These are phyloP conservation scores for Podarcis cretensis DNA, from an alignment of 2,113 vertebrate species.

Conservation along the genomic window DNA sequence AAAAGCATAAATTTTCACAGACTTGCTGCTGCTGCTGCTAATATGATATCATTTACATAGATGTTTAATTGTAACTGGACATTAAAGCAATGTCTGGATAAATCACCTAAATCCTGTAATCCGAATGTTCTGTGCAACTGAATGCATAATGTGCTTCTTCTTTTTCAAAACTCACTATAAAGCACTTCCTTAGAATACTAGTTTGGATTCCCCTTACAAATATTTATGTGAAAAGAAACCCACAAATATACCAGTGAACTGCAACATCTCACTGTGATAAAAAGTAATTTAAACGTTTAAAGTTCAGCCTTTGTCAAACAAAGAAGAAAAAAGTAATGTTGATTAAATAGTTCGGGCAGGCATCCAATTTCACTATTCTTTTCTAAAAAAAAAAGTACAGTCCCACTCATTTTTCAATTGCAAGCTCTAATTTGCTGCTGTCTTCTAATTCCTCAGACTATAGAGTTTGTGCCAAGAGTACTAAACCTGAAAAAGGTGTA, in stretches of 20 bases:
- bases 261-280: neutral
- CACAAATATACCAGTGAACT: neutral
- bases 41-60: conserved; percentile 24
- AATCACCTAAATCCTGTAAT: conserved; percentile 37
- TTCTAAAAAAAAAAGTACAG: neutral
- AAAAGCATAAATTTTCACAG: conserved; percentile 27
- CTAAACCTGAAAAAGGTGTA: neutral
- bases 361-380: neutral
- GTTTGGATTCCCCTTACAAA: neutral
- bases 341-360: neutral
- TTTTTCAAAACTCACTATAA: neutral
- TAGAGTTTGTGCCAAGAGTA: neutral
- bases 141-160: conserved; percentile 24
- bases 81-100: conserved; percentile 26
- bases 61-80: conserved; percentile 46
- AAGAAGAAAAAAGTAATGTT: neutral
- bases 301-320: neutral
- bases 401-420: neutral
- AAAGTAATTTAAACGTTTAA: neutral
- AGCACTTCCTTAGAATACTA: neutral
- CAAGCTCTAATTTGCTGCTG: neutral
- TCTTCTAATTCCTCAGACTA: neutral
- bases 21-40: conserved; percentile 14
- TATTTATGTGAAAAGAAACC: neutral
- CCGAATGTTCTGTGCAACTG: conserved; percentile 32